Base-by-base conservation (phyloP, 2,797 vertebrate genomes). In the Brachymystax lenok region DNA sequence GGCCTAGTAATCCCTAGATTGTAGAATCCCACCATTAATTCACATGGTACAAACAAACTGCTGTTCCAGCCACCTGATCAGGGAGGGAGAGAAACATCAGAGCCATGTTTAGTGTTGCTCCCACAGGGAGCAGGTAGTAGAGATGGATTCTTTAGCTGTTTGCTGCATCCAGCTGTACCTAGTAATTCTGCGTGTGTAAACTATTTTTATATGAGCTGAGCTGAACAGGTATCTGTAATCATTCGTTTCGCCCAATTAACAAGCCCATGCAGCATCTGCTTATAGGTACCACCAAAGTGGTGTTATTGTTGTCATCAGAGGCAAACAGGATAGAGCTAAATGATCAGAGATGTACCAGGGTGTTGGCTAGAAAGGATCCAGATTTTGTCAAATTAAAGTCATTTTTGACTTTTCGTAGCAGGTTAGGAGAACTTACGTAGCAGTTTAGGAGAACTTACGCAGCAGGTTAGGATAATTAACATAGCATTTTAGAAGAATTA, bases 231-330 rank as follows among this genome's bases (percentile, higher is more conserved):
- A 93, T 90, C 90, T 90, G 84, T 86, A 88, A 93, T 92, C 86
- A 92, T 92, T 92, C 68, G 89, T 89, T 87, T 91, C 82, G 84
- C 91, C 92, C 92, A 93, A 93, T 94, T 95, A 94, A 91, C 88
- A 92, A 88, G 90, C 91, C 79, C 88, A 90, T 84, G 80, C 84
- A 91, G 88, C 93, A 93, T 91, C 93, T 95, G 93, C 89, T 94
- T 61, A 52, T 28, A 73, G 85, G 89, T 87, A 87, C 80, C 81
- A 84, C 78, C 82, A 79, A 90, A 91, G 87, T 76, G 28, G 76
- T 86, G 90, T 90, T 83, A 56, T 78, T 75, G 85, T 85, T 77
- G 85, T 89, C 88, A 89, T 84, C 88, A 83, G 75, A 77, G 79
- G 79, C 80, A 85, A 89, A 90, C 87, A 85, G 6, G 87, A 85